Percentiles rank a stretch among this genome's conserved stretches.
Evolutionary conservation across 2,113 vertebrate species (phyloP).

Genomic region (Megaleporinus macrocephalus): DNA sequence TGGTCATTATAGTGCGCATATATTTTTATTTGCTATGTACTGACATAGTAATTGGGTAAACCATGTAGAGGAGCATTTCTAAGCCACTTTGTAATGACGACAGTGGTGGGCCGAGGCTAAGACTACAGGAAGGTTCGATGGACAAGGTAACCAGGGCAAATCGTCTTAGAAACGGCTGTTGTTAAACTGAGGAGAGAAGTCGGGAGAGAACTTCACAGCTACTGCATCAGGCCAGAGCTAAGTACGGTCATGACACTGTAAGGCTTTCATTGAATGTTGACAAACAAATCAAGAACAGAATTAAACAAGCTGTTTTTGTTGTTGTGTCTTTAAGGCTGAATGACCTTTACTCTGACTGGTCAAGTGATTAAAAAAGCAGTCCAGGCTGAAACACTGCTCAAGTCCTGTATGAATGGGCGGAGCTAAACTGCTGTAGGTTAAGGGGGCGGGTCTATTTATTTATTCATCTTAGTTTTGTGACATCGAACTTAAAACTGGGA

Average conservation of each 20-base stretch:
- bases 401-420: too few relatives aligned
- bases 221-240: not conserved
- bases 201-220: not conserved
- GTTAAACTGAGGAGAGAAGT: too few relatives aligned
- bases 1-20: slow-evolving; percentile 55
- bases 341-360: too few relatives aligned
- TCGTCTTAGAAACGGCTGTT: not conserved
- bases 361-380: too few relatives aligned
- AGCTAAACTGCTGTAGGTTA: too few relatives aligned
- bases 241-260: not conserved
- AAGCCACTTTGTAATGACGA: slow-evolving; percentile 1
- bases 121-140: not conserved
- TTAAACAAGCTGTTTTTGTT: too few relatives aligned
- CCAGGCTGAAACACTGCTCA: too few relatives aligned
- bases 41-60: not conserved
- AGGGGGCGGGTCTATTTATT: too few relatives aligned
- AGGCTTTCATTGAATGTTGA: not conserved
- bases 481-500: too few relatives aligned
- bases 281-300: not conserved
- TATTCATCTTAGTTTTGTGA: too few relatives aligned
- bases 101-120: not conserved
- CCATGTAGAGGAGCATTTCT: not conserved
- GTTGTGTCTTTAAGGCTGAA: too few relatives aligned
- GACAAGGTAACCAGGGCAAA: not conserved
- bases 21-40: not conserved